A percentile compares a stretch with the other conserved stretches of the same genome.
Evolutionary conservation across 2,888 invertebrate genomes (phyloP).

Genomic region (Pseudeuparius sepicola): DNA sequence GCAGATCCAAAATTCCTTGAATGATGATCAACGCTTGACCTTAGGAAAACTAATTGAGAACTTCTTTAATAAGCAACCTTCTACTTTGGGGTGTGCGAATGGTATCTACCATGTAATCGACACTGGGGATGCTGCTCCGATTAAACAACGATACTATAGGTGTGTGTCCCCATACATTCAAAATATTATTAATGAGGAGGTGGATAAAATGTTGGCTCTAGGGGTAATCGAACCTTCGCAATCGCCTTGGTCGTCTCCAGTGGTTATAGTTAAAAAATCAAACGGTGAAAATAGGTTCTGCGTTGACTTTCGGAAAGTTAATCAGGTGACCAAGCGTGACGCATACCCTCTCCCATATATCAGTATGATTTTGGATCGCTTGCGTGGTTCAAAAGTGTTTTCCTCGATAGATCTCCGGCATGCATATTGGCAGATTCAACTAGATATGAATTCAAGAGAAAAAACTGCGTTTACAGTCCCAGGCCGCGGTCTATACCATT

Average conservation of each 20-base stretch:
- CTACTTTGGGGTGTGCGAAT: constrained; percentile 6
- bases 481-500: too few species aligned
- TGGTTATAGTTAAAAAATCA: constrained; percentile 1
- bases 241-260: constrained; percentile 6
- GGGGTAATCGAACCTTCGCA: constrained; percentile 1
- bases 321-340: constrained; percentile 4
- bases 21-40: too few species aligned
- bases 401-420: too few species aligned
- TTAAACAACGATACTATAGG: constrained; percentile 13
- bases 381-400: too few species aligned
- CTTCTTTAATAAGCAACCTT: constrained; percentile 1
- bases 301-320: constrained; percentile 5
- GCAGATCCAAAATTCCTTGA: too few species aligned
- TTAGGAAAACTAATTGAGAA: not conserved
- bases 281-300: constrained; percentile 2
- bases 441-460: too few species aligned
- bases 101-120: constrained; percentile 8
- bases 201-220: not conserved
- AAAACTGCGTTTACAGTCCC: too few species aligned
- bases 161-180: constrained; percentile 7
- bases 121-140: constrained; percentile 11
- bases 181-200: constrained; percentile 5
- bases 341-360: constrained; percentile 1
- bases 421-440: too few species aligned
- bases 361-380: too few species aligned